Conservation (phyloP, 2,797 vertebrate genomes). For the Ctenochaetus hawaiiensis region DNA sequence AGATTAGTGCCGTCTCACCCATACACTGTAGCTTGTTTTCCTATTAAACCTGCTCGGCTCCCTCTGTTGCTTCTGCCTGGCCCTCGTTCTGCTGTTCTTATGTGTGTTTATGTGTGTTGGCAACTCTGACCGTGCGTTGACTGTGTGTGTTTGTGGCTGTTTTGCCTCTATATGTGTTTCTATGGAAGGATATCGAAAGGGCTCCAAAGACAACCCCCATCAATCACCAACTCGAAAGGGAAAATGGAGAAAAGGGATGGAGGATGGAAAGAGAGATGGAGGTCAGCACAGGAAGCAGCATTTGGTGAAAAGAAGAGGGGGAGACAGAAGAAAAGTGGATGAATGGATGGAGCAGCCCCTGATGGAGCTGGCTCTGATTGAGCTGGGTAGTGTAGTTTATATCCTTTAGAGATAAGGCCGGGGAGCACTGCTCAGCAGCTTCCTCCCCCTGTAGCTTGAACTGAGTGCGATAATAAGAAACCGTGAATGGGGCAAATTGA, state of each 20-base stretch:
- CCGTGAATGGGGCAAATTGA: constrained; percentile 85
- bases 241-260: constrained; percentile 73
- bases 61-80: constrained; percentile 71
- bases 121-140: neutral
- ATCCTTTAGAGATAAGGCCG: constrained; percentile 83
- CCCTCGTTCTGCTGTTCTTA: constrained; percentile 28
- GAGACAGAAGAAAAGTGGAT: constrained; percentile 61
- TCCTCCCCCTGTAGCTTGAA: constrained; percentile 78
- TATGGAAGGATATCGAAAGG: constrained; percentile 79
- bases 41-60: constrained; percentile 73
- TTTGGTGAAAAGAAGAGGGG: constrained; percentile 53
- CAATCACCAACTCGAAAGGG: constrained; percentile 77
- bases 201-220: constrained; percentile 74
- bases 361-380: constrained; percentile 60
- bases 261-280: constrained; percentile 73
- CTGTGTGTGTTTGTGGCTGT: constrained; percentile 47
- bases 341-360: constrained; percentile 70
- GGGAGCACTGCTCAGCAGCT: constrained; percentile 79
- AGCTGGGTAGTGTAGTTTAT: constrained; percentile 82
- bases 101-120: constrained; percentile 29
- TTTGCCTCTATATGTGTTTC: constrained; percentile 59
- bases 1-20: constrained; percentile 79
- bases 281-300: constrained; percentile 70
- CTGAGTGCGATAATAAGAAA: constrained; percentile 79
- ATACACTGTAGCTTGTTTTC: constrained; percentile 74